Conservation (phyloP, 2,888 invertebrate genomes). For the Cheilosia pagana region DNA sequence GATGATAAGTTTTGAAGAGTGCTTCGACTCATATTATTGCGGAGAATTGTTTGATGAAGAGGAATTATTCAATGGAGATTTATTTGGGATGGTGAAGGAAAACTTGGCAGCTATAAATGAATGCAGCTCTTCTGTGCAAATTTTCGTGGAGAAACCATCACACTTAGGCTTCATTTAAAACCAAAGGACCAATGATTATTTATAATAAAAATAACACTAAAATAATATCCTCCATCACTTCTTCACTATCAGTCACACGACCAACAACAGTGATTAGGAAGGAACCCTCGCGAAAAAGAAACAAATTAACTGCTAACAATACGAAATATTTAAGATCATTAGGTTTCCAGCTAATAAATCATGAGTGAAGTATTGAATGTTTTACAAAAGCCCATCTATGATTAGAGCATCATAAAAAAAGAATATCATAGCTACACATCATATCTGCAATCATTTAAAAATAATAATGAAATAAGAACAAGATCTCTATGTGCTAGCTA, state of each 20-base stretch:
- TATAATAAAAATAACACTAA: conserved; percentile 56
- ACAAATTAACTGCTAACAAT: conserved; percentile 42
- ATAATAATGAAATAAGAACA: conserved; percentile 67
- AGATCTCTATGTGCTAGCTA: conserved; percentile 45
- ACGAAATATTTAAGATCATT: conserved; percentile 56
- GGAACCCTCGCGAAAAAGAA: conserved; percentile 1
- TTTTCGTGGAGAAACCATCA: conserved; percentile 78
- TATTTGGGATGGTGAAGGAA: no score
- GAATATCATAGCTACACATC: conserved; percentile 55
- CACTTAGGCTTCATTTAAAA: conserved; percentile 77
- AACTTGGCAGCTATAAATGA: no score
- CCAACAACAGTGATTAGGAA: conserved; percentile 7
- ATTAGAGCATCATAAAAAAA: conserved; percentile 50
- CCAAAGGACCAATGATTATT: conserved; percentile 62
- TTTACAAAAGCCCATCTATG: conserved; percentile 30
- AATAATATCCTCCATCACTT: conserved; percentile 1
- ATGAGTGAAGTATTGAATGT: conserved; percentile 74
- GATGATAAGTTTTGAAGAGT: no score
- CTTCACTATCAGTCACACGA: conserved; percentile 10
- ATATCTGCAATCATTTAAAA: conserved; percentile 52
- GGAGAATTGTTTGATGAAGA: no score
- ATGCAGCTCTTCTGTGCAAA: conserved; percentile 54
- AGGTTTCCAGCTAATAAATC: conserved; percentile 29
- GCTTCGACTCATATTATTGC: no score
- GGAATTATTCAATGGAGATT: no score